Conservation (phyloP, 2,113 vertebrate species). For the Uria aalge region DNA sequence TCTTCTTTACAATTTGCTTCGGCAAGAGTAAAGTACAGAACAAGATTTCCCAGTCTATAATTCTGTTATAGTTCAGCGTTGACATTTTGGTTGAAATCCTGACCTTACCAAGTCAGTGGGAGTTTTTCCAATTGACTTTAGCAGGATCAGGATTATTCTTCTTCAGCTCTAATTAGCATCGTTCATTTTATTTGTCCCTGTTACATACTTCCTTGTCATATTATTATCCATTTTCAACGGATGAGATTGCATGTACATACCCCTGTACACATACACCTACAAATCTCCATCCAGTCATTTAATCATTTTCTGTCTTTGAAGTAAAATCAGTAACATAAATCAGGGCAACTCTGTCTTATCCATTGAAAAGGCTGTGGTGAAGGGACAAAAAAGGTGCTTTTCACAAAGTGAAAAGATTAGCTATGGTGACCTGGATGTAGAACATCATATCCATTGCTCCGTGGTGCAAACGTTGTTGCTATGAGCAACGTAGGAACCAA, state of each 20-base stretch:
- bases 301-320: neutral
- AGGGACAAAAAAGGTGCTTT: neutral
- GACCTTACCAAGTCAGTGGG: neutral
- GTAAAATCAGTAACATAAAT: neutral
- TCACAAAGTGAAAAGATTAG: neutral
- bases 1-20: neutral
- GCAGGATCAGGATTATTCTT: neutral
- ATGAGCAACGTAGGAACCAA: neutral
- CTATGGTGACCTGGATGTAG: neutral
- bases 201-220: neutral
- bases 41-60: neutral
- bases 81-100: neutral
- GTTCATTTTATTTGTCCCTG: neutral
- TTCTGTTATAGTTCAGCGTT: neutral
- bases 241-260: neutral
- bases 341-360: neutral
- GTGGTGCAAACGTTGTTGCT: neutral
- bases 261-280: neutral
- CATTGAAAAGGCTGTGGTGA: neutral
- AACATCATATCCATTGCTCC: neutral
- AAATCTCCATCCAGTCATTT: neutral
- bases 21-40: neutral
- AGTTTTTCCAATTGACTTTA: neutral
- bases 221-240: neutral
- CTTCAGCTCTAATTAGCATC: neutral